Evolutionary conservation across 2,113 vertebrate species (phyloP).

Genomic region (Diglossa brunneiventris): DNA sequence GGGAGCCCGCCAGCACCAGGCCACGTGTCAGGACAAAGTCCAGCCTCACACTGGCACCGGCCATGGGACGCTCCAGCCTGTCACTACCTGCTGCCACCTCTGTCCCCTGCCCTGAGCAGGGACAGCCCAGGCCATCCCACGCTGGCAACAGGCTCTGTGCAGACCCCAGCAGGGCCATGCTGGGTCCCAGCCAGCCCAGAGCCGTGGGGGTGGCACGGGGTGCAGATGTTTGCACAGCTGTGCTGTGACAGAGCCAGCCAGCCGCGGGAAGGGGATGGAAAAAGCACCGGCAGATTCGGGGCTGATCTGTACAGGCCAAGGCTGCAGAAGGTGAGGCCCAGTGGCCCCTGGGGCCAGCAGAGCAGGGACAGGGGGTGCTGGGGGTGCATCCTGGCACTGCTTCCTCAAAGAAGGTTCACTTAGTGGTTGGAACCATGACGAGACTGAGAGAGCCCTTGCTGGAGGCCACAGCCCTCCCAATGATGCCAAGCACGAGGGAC

Average conservation of each 20-base stretch:
- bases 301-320: not conserved
- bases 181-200: not conserved
- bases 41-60: fast-evolving
- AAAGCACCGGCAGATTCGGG: not conserved
- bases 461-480: not conserved
- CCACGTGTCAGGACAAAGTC: not conserved
- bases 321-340: not conserved
- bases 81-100: not conserved
- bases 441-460: not conserved
- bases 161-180: fast-evolving
- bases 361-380: not conserved
- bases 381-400: not conserved
- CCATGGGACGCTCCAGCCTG: fast-evolving
- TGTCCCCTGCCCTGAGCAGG: fast-evolving
- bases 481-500: no score
- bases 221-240: conserved; percentile 36
- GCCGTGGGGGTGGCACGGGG: not conserved
- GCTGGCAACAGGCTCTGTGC: fast-evolving
- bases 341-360: not conserved
- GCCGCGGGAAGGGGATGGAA: not conserved
- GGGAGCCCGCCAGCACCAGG: not conserved
- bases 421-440: not conserved
- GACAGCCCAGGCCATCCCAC: fast-evolving
- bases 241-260: not conserved
- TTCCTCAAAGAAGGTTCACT: not conserved